Base-by-base conservation (phyloP, 1,140 invertebrate genomes). In the Brachionus paranguensis region DNA sequence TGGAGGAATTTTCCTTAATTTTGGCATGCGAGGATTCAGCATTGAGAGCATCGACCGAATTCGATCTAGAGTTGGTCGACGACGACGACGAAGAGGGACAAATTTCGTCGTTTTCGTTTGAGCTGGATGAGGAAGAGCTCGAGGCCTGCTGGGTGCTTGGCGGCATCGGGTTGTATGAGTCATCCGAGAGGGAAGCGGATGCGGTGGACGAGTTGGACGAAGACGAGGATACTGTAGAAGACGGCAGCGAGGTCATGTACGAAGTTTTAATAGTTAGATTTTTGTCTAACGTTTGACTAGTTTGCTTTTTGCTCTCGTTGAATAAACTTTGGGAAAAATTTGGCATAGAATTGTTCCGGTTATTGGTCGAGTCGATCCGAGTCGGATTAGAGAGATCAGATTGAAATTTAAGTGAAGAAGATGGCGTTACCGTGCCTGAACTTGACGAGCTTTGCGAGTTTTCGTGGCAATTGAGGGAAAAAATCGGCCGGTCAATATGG, bases 261-360 rank as follows among this genome's bases (percentile, higher is more conserved):
- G 72, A 76, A 14, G 72, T 50, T 76, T 53, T 76, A 24, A 76
- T 76, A 1, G 8, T 50, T n/a, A 76, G 43, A 50, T 76, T 76
- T 50, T 76, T 76, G 10, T 76, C 72, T 29, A 76, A 76, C 6
- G 72, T 76, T 76, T 76, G 72, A 76, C 72, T 76, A 76, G 72
- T 76, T 76, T 76, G 72, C 27, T 47, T 50, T 76, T 76, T 45
- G 10, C 37, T 74, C 11, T 76, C 45, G 8, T 50, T 76, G 11
- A 76, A 12, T 76, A 41, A 10, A 43, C 2, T 74, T 17, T 50
- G 72, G 27, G 45, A 27, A 50, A 76, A 76, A 53, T 76, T 76
- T 12, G 72, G 72, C 72, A 76, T 50, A 24, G 72, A 76, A 7
- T 76, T 76, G 20, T 76, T 76, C 5, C 72, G 20, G 27, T 20